Evolutionary conservation across 2,888 invertebrate genomes (phyloP).

Genomic region (Acronicta psi): DNA sequence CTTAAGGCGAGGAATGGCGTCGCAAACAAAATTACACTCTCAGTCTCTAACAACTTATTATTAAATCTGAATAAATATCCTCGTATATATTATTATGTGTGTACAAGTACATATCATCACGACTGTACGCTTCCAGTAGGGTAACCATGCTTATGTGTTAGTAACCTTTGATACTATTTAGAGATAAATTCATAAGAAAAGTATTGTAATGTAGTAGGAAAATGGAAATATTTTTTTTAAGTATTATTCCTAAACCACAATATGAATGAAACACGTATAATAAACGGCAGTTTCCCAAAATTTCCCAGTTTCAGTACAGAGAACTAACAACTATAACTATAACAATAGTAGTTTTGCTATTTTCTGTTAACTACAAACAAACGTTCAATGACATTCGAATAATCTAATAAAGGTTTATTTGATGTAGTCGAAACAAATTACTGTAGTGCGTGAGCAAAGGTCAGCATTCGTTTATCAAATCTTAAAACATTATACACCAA

Average conservation of each 20-base stretch:
- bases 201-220: no score
- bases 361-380: slow-evolving; percentile 12
- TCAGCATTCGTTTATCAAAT: slow-evolving; percentile 41
- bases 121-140: slow-evolving; percentile 3
- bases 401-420: slow-evolving; percentile 52
- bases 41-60: slow-evolving; percentile 36
- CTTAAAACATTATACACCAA: slow-evolving; percentile 53
- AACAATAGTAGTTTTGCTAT: not conserved
- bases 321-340: no score
- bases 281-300: no score
- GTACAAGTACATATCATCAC: slow-evolving; percentile 8
- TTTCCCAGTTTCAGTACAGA: no score
- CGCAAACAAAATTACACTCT: slow-evolving; percentile 32
- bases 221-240: no score
- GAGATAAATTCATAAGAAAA: no score
- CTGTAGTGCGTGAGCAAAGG: slow-evolving; percentile 51
- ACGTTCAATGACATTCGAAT: slow-evolving; percentile 39
- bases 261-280: no score
- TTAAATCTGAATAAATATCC: slow-evolving; percentile 39
- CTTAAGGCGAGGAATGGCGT: slow-evolving; percentile 35
- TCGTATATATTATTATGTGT: no score
- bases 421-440: slow-evolving; percentile 48
- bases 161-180: no score
- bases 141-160: slow-evolving; percentile 25
- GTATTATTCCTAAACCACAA: no score